A percentile compares a stretch with the other conserved stretches of the same genome.
phyloP scores from a whole-genome alignment of 2,113 vertebrate species.

The Callaeas wilsoni region DNA sequence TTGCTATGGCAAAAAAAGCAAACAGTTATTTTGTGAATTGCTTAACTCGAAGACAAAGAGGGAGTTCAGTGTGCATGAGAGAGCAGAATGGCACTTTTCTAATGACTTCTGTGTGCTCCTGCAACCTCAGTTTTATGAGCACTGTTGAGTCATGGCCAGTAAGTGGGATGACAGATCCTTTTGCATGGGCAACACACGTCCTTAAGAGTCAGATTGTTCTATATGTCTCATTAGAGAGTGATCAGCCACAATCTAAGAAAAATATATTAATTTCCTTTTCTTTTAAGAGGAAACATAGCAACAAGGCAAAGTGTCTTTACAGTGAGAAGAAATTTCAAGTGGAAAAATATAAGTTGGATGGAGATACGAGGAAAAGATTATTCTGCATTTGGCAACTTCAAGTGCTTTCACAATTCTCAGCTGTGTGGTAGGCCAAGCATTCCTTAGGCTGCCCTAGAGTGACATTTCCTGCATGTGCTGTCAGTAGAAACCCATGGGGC shows the following conservation, averaged over 20 bases:
- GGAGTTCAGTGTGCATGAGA: not conserved
- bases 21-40: not conserved
- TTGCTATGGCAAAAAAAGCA: constrained; percentile 13
- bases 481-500: not conserved
- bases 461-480: not conserved
- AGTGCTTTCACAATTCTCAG: not conserved
- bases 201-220: not conserved
- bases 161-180: not conserved
- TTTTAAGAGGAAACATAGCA: not conserved
- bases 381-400: not conserved
- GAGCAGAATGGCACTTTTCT: not conserved
- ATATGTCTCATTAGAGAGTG: not conserved
- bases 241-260: not conserved
- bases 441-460: not conserved
- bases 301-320: not conserved
- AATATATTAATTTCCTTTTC: not conserved
- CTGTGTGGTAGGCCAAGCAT: fast-evolving
- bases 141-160: constrained; percentile 2
- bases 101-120: not conserved
- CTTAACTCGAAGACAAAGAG: not conserved
- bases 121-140: not conserved
- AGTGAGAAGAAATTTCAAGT: not conserved
- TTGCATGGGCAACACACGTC: not conserved
- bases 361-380: not conserved
- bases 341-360: not conserved